Evolutionary conservation across 2,797 vertebrate genomes (phyloP).

Genomic region (Lemur catta): DNA sequence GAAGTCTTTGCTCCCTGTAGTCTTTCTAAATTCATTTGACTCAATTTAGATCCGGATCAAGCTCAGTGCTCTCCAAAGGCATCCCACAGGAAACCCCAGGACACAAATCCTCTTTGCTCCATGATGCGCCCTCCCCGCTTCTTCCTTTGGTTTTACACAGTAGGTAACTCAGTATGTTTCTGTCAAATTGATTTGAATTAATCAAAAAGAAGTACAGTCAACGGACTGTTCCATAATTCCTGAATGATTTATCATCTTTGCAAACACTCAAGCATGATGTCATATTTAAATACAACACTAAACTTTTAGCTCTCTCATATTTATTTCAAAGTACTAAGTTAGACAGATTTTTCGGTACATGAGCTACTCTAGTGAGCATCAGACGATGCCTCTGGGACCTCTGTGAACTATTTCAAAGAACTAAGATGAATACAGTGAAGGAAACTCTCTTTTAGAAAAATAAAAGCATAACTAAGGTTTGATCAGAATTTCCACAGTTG

Average conservation of each 20-base stretch:
- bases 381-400: background rate
- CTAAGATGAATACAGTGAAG: background rate
- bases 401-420: background rate
- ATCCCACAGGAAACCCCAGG: background rate
- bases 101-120: background rate
- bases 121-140: background rate
- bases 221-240: constrained; percentile 20
- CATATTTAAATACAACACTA: constrained; percentile 57
- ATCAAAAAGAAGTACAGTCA: background rate
- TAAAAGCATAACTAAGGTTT: background rate
- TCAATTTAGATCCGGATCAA: background rate
- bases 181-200: constrained; percentile 35
- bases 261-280: constrained; percentile 51
- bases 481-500: background rate
- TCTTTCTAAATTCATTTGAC: background rate
- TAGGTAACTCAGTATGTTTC: background rate
- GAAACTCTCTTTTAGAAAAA: background rate
- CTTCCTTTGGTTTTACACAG: background rate
- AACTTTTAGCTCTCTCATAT: constrained; percentile 8
- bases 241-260: constrained; percentile 56
- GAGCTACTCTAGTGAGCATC: background rate
- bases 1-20: background rate
- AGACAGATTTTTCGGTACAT: background rate
- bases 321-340: constrained; percentile 54
- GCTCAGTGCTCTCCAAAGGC: background rate